Conservation (phyloP, 2,113 vertebrate species). For the Bubo scandiacus region DNA sequence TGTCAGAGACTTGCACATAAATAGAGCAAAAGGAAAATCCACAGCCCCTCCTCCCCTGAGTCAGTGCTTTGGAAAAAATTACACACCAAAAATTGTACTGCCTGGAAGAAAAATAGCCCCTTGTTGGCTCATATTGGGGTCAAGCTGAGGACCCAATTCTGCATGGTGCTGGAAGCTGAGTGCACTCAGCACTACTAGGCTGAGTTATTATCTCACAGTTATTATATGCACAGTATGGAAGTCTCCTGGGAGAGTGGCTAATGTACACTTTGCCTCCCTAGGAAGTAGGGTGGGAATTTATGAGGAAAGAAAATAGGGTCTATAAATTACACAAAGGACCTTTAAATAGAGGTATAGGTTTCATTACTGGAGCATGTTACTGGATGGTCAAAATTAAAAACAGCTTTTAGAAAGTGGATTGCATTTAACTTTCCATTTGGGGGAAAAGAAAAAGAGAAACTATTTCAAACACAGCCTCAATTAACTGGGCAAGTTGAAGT, state of each 20-base stretch:
- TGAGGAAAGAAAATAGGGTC: not conserved
- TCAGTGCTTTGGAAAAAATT: not conserved
- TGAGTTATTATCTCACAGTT: not conserved
- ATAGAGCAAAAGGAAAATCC: not conserved
- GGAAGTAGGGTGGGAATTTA: not conserved
- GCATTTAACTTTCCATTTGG: not conserved
- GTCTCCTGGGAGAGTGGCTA: not conserved
- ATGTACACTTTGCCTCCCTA: not conserved
- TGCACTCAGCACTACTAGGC: not conserved
- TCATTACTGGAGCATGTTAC: not conserved
- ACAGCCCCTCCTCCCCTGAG: not conserved
- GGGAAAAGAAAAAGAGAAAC: not conserved
- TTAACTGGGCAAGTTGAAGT: not conserved
- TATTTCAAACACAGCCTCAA: not conserved
- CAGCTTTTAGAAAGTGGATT: slow-evolving; percentile 6
- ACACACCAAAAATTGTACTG: not conserved
- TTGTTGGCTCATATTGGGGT: not conserved
- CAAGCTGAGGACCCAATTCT: not conserved
- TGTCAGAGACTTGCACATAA: not conserved
- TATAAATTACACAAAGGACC: not conserved
- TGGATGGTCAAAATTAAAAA: slow-evolving; percentile 14
- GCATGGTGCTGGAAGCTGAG: not conserved
- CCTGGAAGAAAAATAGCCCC: not conserved
- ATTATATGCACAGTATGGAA: not conserved
- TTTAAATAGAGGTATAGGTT: not conserved